These are phyloP conservation scores for Xerus rutilus DNA, from an alignment of 2,797 vertebrate species.

Conservation along the genomic window DNA sequence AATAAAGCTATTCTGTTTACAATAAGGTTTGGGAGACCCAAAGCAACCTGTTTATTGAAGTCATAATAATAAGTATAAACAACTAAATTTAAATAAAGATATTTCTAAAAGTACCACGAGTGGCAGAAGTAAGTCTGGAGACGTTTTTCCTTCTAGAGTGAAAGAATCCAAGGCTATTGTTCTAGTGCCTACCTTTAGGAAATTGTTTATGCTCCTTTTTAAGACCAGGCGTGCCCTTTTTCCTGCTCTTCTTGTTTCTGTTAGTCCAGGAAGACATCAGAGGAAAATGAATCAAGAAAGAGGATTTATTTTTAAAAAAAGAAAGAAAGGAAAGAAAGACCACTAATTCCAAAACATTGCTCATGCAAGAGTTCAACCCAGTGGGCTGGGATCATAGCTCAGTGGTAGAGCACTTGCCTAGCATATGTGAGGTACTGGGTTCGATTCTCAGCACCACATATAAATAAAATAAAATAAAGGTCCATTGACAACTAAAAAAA, in stretches of 20 bases:
- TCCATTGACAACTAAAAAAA: too few species aligned
- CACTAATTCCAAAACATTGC: background rate
- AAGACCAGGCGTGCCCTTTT: background rate
- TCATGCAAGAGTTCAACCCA: background rate
- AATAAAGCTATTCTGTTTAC: background rate
- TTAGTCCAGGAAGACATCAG: background rate
- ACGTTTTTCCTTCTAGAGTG: background rate
- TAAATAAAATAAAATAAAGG: too few species aligned
- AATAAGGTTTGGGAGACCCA: background rate
- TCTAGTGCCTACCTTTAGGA: background rate
- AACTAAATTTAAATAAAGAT: background rate
- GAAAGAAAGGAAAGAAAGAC: background rate
- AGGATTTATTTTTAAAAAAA: background rate
- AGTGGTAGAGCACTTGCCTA: too few species aligned
- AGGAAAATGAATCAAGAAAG: background rate
- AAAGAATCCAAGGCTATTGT: background rate
- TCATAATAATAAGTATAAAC: background rate
- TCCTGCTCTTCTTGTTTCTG: background rate
- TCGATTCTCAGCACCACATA: too few species aligned
- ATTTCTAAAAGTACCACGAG: background rate
- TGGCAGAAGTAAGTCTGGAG: background rate
- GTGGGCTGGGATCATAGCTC: too few species aligned
- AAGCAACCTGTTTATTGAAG: background rate
- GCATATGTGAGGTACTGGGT: too few species aligned
- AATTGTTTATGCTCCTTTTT: background rate